Evolutionary conservation across 2,888 invertebrate genomes (phyloP), one percentile per base, ranked within the genome.

Genomic region (Mimas tiliae): DNA sequence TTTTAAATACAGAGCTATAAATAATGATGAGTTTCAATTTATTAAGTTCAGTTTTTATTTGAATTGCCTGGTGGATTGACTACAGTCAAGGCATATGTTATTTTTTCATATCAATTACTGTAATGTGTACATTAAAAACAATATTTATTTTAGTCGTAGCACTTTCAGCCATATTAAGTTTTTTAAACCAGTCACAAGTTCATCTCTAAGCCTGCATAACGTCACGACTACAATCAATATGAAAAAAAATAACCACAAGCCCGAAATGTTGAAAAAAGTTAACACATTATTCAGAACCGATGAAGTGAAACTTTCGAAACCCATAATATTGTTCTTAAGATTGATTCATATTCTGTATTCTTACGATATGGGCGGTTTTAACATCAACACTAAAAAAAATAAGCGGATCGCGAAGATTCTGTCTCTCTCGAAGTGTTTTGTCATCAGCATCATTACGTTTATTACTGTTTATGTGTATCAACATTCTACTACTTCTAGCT

Each of bases 281-380:
- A 33, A 34, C 21, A 33, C 34, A 0, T 34, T 64, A 2, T 34
- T 21, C 11, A 38, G 8, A 34, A 51, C 16, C 2, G 51, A 64
- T 11, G 38, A 50, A 19, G 33, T 33, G 16, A 51, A 38, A 51
- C 19, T 64, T 21, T 33, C 63, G 33, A 34, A 51, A 50, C 50
- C 38, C 3, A 50, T 51, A 34, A 51, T 19, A 9, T 16, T 51
- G 1, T 7, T 51, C 8, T 51, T 64, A 8, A 51, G 19, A 64
- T 4, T 51, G 6, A 9, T 64, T 16, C 51, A 64, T 6, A 64
- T 64, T 16, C 1, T 64, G n/a, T 64, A 27, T 34, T 50, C 50
- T 7, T 21, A 19, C 12, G 51, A 64, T 14, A 12, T 64, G 38
- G 63, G 63, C 14, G 63, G 63, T 11, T 64, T 51, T 8, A 19